Base-by-base conservation (phyloP, 1,140 invertebrate species). In the Sarcophaga bullata region DNA sequence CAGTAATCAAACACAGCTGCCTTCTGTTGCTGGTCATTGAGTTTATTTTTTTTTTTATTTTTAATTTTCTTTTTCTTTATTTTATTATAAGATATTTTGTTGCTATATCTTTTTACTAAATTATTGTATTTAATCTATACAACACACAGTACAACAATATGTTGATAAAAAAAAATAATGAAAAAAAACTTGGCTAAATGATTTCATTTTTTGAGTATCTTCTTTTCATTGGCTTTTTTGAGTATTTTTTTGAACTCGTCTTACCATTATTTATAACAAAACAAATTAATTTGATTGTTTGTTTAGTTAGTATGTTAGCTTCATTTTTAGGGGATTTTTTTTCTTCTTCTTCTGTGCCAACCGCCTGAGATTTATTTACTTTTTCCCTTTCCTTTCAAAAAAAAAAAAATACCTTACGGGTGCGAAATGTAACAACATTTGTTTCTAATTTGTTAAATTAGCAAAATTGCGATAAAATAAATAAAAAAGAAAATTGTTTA, bases 41-140 rank as follows among this genome's bases (percentile, higher is more conserved):
- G 62, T 68, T 58, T 68, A 68, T 19, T 68, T 68, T 10, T 19
- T 68, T 58, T 58, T 58, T 58, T 58, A n/a, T 58, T 58, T 58
- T 13, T n/a, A 8, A 7, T 58, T 58, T 58, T 19, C 62, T 68
- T 68, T 37, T 37, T 37, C 62, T 68, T 68, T 19, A 25, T 37
- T 37, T 37, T 37, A 37, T 37, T 37, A 37, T 37, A 37, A 1
- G 25, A 37, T 37, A 37, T 37, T 37, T 37, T 37, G 25, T 37
- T 37, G 25, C 25, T 37, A 37, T 37, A 37, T 2, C 25, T 37
- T 4, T 37, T 37, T 37, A 37, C 25, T 37, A 37, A 37, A 37
- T 37, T 37, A 37, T 37, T 37, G 19, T 8, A 19, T 58, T 17
- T 68, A 68, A 68, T 68, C 62, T 68, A 68, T 68, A 68, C 62